These are phyloP conservation scores for Ormyrus pomaceus DNA, from an alignment of 2,888 invertebrate species.

Conservation along the genomic window DNA sequence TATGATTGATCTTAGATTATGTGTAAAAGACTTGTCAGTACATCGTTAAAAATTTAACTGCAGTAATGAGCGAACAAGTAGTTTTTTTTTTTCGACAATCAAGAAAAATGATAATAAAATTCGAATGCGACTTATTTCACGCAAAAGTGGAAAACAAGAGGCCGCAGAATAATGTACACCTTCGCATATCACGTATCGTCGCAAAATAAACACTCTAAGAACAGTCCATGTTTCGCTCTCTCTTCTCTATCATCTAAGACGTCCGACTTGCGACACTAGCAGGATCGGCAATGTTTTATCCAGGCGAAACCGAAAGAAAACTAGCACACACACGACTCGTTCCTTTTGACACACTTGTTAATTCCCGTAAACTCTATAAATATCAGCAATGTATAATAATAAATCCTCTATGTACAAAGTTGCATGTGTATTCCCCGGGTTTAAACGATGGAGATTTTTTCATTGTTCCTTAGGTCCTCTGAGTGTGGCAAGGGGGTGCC, in stretches of 20 bases:
- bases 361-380: constrained; percentile 68
- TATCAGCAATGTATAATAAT: constrained; percentile 71
- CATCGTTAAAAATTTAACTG: constrained; percentile 31
- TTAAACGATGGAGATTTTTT: neutral
- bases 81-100: neutral
- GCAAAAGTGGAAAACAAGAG: constrained; percentile 31
- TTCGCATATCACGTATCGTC: constrained; percentile 16
- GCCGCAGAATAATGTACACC: constrained; percentile 15
- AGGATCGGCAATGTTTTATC: constrained; percentile 33
- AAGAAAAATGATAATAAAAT: constrained; percentile 12
- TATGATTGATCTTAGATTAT: neutral
- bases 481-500: neutral
- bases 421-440: neutral
- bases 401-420: constrained; percentile 62
- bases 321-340: constrained; percentile 57
- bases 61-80: constrained; percentile 22
- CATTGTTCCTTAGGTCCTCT: neutral
- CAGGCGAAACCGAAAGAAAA: constrained; percentile 55
- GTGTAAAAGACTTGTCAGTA: constrained; percentile 21
- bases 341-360: constrained; percentile 52
- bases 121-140: constrained; percentile 51
- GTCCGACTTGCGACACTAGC: neutral
- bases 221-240: constrained; percentile 35
- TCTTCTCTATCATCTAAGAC: constrained; percentile 37
- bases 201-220: constrained; percentile 27